phyloP scores from a whole-genome alignment of 2,888 invertebrate species.

The Sphaerophoria taeniata region DNA sequence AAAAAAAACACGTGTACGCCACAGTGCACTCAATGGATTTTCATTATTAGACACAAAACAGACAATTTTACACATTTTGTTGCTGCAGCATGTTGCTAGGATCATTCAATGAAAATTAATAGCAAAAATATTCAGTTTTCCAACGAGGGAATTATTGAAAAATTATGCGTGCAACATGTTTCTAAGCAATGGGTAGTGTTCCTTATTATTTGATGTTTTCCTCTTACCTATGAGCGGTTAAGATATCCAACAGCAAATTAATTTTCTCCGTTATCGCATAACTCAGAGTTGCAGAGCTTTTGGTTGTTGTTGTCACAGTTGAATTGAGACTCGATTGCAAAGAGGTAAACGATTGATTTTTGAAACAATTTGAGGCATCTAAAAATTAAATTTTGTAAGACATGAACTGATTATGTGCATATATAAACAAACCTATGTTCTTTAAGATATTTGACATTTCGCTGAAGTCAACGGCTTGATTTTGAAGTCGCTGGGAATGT shows the following conservation, averaged over 20 bases:
- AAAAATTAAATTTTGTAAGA: slow-evolving; percentile 9
- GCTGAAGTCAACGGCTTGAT: slow-evolving; percentile 74
- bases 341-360: slow-evolving; percentile 69
- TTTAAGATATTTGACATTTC: slow-evolving; percentile 75
- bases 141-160: too few species aligned
- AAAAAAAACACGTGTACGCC: slow-evolving; percentile 17
- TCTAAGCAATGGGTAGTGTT: neutral
- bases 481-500: slow-evolving; percentile 72
- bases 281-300: slow-evolving; percentile 71
- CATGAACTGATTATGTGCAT: too few species aligned
- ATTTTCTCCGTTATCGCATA: slow-evolving; percentile 75
- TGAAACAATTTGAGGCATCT: slow-evolving; percentile 72
- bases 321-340: slow-evolving; percentile 74
- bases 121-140: too few species aligned
- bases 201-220: neutral
- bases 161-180: neutral
- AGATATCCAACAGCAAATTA: slow-evolving; percentile 75
- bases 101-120: too few species aligned
- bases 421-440: slow-evolving; percentile 60
- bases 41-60: too few species aligned
- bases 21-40: neutral
- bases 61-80: too few species aligned
- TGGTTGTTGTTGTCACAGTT: slow-evolving; percentile 71
- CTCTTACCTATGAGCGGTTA: slow-evolving; percentile 75
- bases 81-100: neutral